phyloP scores from a whole-genome alignment of 92 coral and sea anemone genomes.

The Blastomussa wellsi region DNA sequence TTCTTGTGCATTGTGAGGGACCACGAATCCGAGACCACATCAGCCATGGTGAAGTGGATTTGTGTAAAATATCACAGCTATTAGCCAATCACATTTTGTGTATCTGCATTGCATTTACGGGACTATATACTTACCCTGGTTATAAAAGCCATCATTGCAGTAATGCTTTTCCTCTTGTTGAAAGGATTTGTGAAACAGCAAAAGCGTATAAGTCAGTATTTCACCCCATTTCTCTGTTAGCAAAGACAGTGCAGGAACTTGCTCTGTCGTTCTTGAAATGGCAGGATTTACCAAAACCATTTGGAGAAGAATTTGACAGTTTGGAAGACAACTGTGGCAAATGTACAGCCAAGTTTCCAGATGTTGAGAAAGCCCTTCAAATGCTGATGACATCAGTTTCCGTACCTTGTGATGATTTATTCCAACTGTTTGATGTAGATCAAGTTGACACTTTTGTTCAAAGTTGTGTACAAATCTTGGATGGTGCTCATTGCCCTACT shows the following conservation, averaged over 20 bases:
- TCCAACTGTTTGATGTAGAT: constrained; percentile 11
- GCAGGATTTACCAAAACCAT: constrained; percentile 63
- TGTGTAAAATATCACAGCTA: constrained; percentile 55
- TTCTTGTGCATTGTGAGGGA: constrained; percentile 87
- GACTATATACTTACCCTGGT: constrained; percentile 29
- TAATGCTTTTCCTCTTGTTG: background rate
- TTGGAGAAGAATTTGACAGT: constrained; percentile 49
- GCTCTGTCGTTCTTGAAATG: constrained; percentile 46
- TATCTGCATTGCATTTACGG: constrained; percentile 74
- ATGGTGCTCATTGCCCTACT: constrained; percentile 31
- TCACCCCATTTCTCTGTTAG: constrained; percentile 74
- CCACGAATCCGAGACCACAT: constrained; percentile 86
- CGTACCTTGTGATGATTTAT: background rate
- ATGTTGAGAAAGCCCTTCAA: constrained; percentile 15
- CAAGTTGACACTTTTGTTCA: constrained; percentile 18
- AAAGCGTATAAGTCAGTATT: constrained; percentile 63
- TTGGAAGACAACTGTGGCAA: background rate
- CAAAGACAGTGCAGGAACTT: constrained; percentile 38
- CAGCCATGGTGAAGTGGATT: constrained; percentile 89
- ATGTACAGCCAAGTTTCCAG: constrained; percentile 9
- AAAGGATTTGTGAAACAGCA: constrained; percentile 50
- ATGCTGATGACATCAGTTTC: background rate
- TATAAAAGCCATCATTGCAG: background rate
- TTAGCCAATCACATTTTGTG: constrained; percentile 78
- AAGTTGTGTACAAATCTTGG: constrained; percentile 21